phyloP scores from a whole-genome alignment of 2,797 vertebrate genomes.

The Neopelma chrysocephalum region DNA sequence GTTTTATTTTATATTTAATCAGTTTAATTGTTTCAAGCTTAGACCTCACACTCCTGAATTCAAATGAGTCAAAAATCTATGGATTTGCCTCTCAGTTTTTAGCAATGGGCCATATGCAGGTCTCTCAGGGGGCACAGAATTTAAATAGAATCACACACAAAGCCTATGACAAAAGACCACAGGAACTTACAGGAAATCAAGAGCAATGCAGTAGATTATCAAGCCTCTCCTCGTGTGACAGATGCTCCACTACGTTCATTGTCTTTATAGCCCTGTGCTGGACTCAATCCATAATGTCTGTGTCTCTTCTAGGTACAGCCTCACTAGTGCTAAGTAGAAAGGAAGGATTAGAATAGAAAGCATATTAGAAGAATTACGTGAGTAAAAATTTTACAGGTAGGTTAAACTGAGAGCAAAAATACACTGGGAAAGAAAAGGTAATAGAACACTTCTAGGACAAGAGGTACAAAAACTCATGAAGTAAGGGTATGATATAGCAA shows the following conservation, averaged over 20 bases:
- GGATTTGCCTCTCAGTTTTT: neutral
- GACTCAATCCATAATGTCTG: accelerated
- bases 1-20: neutral
- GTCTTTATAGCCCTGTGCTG: neutral
- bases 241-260: neutral
- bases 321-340: neutral
- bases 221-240: accelerated
- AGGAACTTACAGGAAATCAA: neutral
- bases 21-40: neutral
- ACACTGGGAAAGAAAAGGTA: neutral
- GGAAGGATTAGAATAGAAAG: neutral
- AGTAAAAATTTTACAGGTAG: neutral
- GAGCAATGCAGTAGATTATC: neutral
- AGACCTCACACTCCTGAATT: neutral
- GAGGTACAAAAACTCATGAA: neutral
- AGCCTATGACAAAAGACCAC: neutral
- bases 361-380: neutral
- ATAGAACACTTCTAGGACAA: neutral
- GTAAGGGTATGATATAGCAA: neutral
- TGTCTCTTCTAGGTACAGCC: neutral
- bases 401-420: neutral
- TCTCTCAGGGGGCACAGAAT: neutral
- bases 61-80: neutral
- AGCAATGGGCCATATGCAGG: accelerated
- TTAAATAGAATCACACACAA: neutral